A percentile compares a stretch with the other conserved stretches of the same genome.
Conservation (phyloP, 1,140 invertebrate genomes). For the Tyrophagus putrescentiae region DNA sequence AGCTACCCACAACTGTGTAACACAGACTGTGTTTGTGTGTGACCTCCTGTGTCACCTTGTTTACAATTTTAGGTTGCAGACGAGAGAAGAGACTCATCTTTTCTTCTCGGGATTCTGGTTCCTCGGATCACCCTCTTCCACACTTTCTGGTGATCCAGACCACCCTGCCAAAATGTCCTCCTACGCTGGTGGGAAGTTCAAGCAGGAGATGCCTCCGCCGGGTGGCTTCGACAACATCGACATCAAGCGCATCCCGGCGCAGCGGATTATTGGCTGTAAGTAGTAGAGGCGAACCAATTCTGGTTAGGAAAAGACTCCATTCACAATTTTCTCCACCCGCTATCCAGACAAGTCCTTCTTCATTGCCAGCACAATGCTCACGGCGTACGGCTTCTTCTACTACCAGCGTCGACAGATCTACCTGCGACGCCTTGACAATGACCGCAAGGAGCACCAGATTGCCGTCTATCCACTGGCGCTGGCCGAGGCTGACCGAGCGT, state of each 20-base stretch:
- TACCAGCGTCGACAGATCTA: background rate
- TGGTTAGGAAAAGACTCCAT: background rate
- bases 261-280: constrained; percentile 39
- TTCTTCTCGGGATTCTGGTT: too few relatives aligned
- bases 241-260: constrained; percentile 52
- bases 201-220: constrained; percentile 66
- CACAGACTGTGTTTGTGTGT: too few relatives aligned
- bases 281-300: background rate
- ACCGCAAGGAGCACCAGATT: constrained; percentile 53
- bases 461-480: constrained; percentile 55
- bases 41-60: constrained; percentile 9
- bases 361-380: background rate
- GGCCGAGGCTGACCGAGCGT: constrained; percentile 65
- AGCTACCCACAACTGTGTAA: too few relatives aligned
- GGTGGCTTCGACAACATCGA: constrained; percentile 62
- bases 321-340: background rate
- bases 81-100: too few relatives aligned
- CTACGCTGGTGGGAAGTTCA: constrained; percentile 12
- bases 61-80: background rate
- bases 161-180: background rate
- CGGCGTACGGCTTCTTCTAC: constrained; percentile 14
- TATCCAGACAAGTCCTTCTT: background rate
- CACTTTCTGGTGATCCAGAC: background rate
- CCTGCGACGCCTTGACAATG: constrained; percentile 40
- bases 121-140: background rate